Percentiles rank a stretch among this genome's conserved stretches.
Evolutionary conservation across 2,888 invertebrate genomes (phyloP).

Genomic region (Panopea generosa): DNA sequence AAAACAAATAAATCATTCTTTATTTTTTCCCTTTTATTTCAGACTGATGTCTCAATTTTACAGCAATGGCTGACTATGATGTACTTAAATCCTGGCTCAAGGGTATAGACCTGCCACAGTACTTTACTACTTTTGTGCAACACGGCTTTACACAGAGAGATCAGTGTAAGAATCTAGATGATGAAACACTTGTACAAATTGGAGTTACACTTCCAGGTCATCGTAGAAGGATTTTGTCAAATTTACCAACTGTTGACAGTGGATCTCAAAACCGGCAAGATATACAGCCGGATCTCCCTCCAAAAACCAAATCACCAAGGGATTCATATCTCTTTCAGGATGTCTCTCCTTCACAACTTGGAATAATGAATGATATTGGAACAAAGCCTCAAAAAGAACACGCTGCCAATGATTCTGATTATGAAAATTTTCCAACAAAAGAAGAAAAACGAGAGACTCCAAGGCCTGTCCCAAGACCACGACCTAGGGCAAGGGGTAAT

Average conservation of each 20-base stretch:
- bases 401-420: neutral
- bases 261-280: neutral
- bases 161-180: conserved; percentile 36
- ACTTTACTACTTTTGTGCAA: conserved; percentile 27
- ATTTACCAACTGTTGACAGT: conserved; percentile 37
- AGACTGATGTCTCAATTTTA: neutral
- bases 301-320: conserved; percentile 23
- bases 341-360: neutral
- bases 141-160: conserved; percentile 28
- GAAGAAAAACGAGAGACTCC: neutral
- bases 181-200: conserved; percentile 23
- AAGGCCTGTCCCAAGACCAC: conserved; percentile 23
- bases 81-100: conserved; percentile 50
- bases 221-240: conserved; percentile 41
- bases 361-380: neutral
- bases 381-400: neutral
- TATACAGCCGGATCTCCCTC: conserved; percentile 25
- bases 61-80: conserved; percentile 27
- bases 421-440: conserved; percentile 1
- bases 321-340: conserved; percentile 28
- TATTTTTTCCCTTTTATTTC: neutral
- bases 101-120: conserved; percentile 47
- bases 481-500: conserved; percentile 13
- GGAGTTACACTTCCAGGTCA: conserved; percentile 38
- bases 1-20: no score